Evolutionary conservation across 2,888 invertebrate genomes (phyloP).

Genomic region (Silvanus unidentatus): DNA sequence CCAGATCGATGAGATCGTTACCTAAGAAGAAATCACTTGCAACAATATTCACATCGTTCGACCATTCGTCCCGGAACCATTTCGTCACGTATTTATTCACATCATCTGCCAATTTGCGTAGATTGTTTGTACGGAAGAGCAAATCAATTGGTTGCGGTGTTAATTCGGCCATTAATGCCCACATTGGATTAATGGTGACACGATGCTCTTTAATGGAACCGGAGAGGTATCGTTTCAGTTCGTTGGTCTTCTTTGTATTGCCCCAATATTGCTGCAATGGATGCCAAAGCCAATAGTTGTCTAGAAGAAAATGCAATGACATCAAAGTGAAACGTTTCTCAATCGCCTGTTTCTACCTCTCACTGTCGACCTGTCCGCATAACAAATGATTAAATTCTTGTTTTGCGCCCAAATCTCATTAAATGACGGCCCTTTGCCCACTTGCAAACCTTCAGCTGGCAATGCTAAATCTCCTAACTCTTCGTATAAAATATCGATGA

Average conservation of each 20-base stretch:
- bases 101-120: constrained; percentile 59
- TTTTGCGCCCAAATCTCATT: constrained; percentile 54
- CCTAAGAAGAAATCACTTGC: constrained; percentile 69
- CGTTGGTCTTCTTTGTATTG: constrained; percentile 52
- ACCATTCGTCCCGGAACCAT: constrained; percentile 64
- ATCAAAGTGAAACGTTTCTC: background rate
- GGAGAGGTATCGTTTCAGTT: constrained; percentile 51
- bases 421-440: constrained; percentile 51
- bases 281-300: constrained; percentile 50
- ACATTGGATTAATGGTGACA: constrained; percentile 48
- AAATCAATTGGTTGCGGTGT: constrained; percentile 63
- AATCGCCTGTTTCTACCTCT: too few species aligned
- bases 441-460: constrained; percentile 44
- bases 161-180: constrained; percentile 69
- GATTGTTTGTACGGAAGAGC: constrained; percentile 54
- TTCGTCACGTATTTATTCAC: constrained; percentile 65
- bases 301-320: constrained; percentile 26
- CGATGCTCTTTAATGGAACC: constrained; percentile 39
- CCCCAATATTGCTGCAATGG: constrained; percentile 63
- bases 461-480: constrained; percentile 52
- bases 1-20: constrained; percentile 64
- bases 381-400: constrained; percentile 55
- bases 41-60: constrained; percentile 62
- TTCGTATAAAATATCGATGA: constrained; percentile 49
- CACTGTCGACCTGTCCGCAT: constrained; percentile 50